These are phyloP conservation scores for Pantherophis vulpinus DNA, from an alignment of 2,797 vertebrate genomes.

Conservation along the genomic window DNA sequence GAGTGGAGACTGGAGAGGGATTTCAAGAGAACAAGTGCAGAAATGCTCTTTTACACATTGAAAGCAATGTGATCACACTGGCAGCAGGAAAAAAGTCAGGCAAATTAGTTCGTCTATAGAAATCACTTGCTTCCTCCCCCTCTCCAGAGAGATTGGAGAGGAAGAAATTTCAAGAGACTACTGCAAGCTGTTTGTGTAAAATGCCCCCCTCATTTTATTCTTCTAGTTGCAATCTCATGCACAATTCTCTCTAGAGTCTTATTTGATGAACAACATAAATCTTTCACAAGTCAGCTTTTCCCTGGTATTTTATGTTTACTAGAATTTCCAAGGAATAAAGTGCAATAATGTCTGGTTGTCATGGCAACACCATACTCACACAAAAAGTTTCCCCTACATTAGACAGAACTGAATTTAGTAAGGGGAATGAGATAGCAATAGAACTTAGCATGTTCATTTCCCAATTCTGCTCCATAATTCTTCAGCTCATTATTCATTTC, in stretches of 20 bases:
- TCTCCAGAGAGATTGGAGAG: not conserved
- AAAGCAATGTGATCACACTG: not conserved
- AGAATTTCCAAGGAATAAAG: conserved; percentile 2
- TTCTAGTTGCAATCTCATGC: not conserved
- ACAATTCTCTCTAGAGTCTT: conserved; percentile 1
- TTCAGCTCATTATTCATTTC: not conserved
- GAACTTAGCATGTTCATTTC: not conserved
- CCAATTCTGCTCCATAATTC: not conserved
- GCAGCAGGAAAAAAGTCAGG: not conserved
- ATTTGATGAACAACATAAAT: conserved; percentile 13
- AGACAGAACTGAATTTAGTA: not conserved
- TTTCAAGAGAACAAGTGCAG: not conserved
- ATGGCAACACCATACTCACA: conserved; percentile 12
- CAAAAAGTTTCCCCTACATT: conserved; percentile 1
- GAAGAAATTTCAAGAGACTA: not conserved
- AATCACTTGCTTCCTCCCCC: not conserved
- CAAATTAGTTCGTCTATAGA: not conserved
- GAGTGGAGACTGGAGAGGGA: not conserved
- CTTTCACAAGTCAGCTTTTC: conserved; percentile 29
- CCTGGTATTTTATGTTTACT: not conserved
- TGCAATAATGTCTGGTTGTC: conserved; percentile 7
- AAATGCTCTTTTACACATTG: not conserved
- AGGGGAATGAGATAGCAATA: not conserved
- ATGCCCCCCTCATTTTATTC: not conserved
- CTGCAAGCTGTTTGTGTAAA: not conserved